A percentile compares a stretch with the other conserved stretches of the same genome.
Conservation (phyloP, 2,888 invertebrate genomes). For the Andrena bucephala region DNA sequence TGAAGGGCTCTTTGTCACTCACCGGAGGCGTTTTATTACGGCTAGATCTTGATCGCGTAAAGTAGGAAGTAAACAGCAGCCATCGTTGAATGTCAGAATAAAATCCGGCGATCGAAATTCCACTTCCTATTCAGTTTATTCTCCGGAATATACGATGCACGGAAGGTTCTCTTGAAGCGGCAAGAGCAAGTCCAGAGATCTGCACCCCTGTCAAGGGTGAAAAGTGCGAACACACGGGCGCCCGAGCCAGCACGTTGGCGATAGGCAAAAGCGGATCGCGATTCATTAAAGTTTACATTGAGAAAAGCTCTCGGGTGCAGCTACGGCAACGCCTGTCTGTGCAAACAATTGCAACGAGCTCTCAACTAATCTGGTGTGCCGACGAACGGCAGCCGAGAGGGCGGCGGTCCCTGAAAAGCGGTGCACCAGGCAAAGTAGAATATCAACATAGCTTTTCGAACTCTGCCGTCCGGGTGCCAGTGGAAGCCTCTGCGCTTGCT, state of each 20-base stretch:
- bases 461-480: conserved; percentile 17
- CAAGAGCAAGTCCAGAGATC: not conserved
- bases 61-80: not conserved
- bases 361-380: conserved; percentile 62
- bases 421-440: conserved; percentile 51
- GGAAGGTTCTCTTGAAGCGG: not conserved
- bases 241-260: conserved; percentile 25
- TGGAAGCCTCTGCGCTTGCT: not conserved
- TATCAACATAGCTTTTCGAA: conserved; percentile 56
- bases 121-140: not conserved
- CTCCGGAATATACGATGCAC: not conserved
- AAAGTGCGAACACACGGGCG: conserved; percentile 8
- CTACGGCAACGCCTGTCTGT: conserved; percentile 62
- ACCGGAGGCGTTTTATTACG: conserved; percentile 19
- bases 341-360: conserved; percentile 73
- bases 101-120: too few relatives aligned
- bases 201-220: not conserved
- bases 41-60: not conserved
- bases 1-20: conserved; percentile 29
- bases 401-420: not conserved
- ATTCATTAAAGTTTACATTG: conserved; percentile 68
- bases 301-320: conserved; percentile 62
- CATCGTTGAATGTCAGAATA: too few relatives aligned
- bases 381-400: conserved; percentile 35
- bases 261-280: conserved; percentile 48